Conservation (phyloP, 2,113 vertebrate species). For the Glaucidium brasilianum region DNA sequence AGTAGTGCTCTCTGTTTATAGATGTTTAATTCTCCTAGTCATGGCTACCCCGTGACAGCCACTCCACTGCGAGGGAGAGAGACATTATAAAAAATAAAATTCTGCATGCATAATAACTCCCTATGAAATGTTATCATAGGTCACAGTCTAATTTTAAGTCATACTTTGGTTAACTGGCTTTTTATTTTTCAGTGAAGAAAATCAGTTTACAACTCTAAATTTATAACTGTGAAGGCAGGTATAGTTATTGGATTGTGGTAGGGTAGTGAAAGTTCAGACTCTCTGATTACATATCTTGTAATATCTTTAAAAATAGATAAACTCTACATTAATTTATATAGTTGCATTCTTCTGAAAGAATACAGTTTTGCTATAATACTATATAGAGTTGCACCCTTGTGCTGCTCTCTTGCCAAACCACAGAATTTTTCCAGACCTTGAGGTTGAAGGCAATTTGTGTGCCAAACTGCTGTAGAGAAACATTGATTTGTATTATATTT, state of each 20-base stretch:
- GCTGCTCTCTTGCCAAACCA: background rate
- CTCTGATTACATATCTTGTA: background rate
- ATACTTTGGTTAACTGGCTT: background rate
- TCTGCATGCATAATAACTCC: background rate
- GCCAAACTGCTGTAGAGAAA: background rate
- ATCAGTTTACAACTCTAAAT: background rate
- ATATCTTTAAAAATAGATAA: background rate
- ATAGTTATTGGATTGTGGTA: background rate
- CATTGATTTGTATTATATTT: background rate
- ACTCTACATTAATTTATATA: background rate
- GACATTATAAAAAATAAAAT: background rate
- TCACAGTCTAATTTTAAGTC: background rate
- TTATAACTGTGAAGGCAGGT: background rate
- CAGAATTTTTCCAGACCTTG: slow-evolving; percentile 11
- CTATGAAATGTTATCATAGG: background rate
- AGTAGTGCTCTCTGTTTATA: background rate
- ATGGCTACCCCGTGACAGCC: background rate
- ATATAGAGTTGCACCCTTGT: background rate
- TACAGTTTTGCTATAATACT: background rate
- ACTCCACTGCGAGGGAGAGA: background rate
- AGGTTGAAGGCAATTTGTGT: background rate
- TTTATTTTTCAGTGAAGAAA: background rate
- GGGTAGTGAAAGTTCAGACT: background rate
- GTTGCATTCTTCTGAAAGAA: background rate
- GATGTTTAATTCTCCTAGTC: background rate